phyloP scores from a whole-genome alignment of 2,797 vertebrate species.

The Anguilla obscura region DNA sequence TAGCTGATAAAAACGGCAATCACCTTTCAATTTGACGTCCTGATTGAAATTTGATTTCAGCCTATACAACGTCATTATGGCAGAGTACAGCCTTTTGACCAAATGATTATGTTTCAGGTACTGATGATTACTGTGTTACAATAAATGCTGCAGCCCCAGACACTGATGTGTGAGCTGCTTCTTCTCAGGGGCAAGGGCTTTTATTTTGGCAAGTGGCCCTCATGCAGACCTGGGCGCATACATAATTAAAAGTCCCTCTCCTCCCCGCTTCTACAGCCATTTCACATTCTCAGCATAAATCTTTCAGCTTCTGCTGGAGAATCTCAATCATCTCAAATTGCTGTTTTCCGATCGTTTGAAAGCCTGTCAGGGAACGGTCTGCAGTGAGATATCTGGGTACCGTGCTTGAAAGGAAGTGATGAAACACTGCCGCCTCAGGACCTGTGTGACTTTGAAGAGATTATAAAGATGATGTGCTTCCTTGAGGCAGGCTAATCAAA shows the following conservation, averaged over 20 bases:
- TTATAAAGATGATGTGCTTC: constrained; percentile 7
- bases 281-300: constrained; percentile 14
- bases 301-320: neutral
- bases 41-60: neutral
- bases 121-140: neutral
- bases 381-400: neutral
- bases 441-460: neutral
- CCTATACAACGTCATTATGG: neutral
- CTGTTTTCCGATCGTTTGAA: constrained; percentile 8
- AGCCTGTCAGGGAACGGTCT: neutral
- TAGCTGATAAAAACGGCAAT: neutral
- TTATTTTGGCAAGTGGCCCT: neutral
- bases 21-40: neutral
- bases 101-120: neutral
- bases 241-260: neutral
- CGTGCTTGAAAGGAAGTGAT: neutral
- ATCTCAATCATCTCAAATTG: constrained; percentile 19
- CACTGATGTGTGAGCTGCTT: neutral
- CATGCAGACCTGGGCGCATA: neutral
- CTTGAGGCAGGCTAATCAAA: constrained; percentile 18
- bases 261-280: neutral
- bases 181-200: neutral
- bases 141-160: neutral
- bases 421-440: constrained; percentile 1
- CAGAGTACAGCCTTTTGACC: neutral